Evolutionary conservation across 92 coral and sea anemone genomes (phyloP).

Genomic region (Zoanthus gigantus): DNA sequence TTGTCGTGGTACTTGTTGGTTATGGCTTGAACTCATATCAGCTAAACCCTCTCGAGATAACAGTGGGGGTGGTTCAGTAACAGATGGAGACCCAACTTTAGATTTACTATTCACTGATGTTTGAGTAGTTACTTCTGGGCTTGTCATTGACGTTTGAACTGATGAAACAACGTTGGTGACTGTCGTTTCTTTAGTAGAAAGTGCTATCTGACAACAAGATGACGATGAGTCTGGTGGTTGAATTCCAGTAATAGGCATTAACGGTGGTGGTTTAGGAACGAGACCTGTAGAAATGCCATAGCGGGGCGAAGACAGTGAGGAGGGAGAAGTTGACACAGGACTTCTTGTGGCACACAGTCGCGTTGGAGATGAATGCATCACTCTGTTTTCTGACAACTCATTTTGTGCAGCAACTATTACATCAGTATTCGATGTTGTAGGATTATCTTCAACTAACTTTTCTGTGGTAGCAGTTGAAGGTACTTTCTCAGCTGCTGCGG

Average conservation of each 20-base stretch:
- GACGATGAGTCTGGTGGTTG: slow-evolving; percentile 46
- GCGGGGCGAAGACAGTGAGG: slow-evolving; percentile 61
- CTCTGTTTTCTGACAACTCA: slow-evolving; percentile 14
- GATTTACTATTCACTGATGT: slow-evolving; percentile 10
- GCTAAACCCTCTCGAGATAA: slow-evolving; percentile 54
- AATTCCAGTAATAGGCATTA: slow-evolving; percentile 93
- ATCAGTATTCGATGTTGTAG: neutral
- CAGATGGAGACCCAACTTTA: slow-evolving; percentile 18
- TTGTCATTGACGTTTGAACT: neutral
- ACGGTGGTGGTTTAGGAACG: slow-evolving; percentile 95
- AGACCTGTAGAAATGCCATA: slow-evolving; percentile 95
- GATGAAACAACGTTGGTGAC: slow-evolving; percentile 3
- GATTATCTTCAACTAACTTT: neutral
- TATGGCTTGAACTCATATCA: slow-evolving; percentile 56
- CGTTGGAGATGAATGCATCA: slow-evolving; percentile 21
- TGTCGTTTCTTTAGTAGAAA: slow-evolving; percentile 47
- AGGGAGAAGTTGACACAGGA: slow-evolving; percentile 49
- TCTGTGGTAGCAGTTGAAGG: slow-evolving; percentile 40
- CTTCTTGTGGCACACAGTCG: slow-evolving; percentile 37
- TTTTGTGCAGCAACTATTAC: slow-evolving; percentile 12
- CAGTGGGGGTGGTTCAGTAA: slow-evolving; percentile 61
- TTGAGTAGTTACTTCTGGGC: neutral
- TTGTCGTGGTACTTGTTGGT: slow-evolving; percentile 44
- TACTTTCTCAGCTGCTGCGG: slow-evolving; percentile 76
- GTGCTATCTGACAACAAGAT: slow-evolving; percentile 26